Base-by-base conservation (phyloP, 2,797 vertebrate genomes). In the Siniperca scherzeri region DNA sequence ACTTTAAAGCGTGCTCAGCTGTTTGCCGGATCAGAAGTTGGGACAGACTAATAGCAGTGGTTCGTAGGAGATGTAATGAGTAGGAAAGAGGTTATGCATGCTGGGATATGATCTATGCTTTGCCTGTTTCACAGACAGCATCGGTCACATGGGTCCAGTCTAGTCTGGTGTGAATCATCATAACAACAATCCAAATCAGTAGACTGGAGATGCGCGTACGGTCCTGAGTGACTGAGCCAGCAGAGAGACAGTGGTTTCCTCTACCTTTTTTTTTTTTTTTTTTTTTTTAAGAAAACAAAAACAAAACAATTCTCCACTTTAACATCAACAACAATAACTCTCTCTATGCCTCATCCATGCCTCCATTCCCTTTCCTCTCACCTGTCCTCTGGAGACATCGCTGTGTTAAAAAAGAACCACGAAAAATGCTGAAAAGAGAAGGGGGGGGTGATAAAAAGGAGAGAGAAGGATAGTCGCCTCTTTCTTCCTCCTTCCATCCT, bases 1-100 rank as follows among this genome's bases (percentile, higher is more conserved):
- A 57, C 74, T 80, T 85, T 81, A 88, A 88, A 89, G 86, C 87
- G 79, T 46, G 83, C 83, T 89, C 88, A 88, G 88, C 87, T 86
- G 82, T 90, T 93, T 89, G 78, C 57, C 57, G 44, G 70, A 79
- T 84, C 87, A 82, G 64, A 77, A 81, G 83, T 80, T 66, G 9
- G 69, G 56, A 13, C 73, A 53, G 77, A 53, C 69, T 50, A 68
- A 82, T 65, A 48, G 55, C 71, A 48, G 52, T n/a, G 69, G 25
- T 68, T 87, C 4, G 69, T 40, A 22, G 70, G 73, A 81, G 67
- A 53, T 61, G 77, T 59, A n/a, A 77, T 52, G 68, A 25, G 55
- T 64, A 67, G 60, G 55, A 73, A 72, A 70, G 69, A 50, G 19
- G 64, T 76, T 84, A 40, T 69, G 42, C 74, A 48, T 50, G 70